These are phyloP conservation scores for Megaceryle torquata DNA, from an alignment of 2,113 vertebrate species.

Conservation along the genomic window DNA sequence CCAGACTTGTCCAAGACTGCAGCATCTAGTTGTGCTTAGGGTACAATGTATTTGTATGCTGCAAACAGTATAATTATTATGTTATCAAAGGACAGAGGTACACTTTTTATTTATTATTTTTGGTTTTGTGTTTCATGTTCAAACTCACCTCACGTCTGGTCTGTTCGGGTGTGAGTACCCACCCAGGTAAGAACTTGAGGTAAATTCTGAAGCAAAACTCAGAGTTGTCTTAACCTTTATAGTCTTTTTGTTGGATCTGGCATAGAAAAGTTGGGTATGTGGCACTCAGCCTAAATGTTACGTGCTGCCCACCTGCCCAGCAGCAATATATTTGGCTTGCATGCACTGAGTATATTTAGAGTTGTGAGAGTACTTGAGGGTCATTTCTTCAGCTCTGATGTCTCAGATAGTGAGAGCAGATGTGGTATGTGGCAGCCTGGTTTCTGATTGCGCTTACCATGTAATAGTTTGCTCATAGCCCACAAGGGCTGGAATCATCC, in stretches of 20 bases:
- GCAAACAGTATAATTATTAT: background rate
- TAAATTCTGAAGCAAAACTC: background rate
- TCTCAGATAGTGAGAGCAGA: background rate
- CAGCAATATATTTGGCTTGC: background rate
- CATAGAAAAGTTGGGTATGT: background rate
- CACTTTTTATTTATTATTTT: background rate
- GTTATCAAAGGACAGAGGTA: background rate
- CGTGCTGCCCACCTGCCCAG: background rate
- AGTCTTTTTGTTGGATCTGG: background rate
- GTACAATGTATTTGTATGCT: background rate
- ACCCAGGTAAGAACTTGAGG: background rate
- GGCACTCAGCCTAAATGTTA: background rate
- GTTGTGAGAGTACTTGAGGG: background rate
- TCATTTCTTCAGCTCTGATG: background rate
- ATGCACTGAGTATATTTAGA: background rate
- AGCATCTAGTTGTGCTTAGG: background rate
- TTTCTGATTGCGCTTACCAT: background rate
- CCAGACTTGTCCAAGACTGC: background rate
- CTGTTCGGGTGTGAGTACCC: background rate
- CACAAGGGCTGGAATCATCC: background rate
- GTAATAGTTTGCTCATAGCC: background rate
- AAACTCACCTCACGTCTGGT: background rate
- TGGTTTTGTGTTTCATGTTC: background rate
- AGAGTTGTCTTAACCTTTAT: background rate
- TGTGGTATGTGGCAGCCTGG: background rate